Percentiles rank a stretch among this genome's conserved stretches.
Evolutionary conservation across 2,113 vertebrate genomes (phyloP).

Genomic region (Urocitellus parryii): DNA sequence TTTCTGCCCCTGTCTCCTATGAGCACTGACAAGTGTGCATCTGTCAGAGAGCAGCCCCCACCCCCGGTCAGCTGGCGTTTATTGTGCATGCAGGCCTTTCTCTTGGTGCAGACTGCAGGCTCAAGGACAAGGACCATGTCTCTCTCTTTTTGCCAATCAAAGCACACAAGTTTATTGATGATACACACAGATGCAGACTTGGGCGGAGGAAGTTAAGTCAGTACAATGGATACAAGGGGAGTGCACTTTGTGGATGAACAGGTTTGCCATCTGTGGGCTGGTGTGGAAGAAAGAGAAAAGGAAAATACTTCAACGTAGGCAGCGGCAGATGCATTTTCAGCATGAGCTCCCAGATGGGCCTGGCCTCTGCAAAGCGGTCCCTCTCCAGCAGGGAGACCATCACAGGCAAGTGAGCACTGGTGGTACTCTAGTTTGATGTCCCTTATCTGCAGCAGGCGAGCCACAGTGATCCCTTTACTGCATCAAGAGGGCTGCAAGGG

Average conservation of each 20-base stretch:
- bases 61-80: background rate
- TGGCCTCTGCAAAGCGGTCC: slow-evolving; percentile 1
- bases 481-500: slow-evolving; percentile 24
- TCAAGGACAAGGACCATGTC: slow-evolving; percentile 41
- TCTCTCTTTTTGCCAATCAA: slow-evolving; percentile 33
- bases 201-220: background rate
- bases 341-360: background rate
- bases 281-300: background rate
- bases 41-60: background rate
- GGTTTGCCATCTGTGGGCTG: background rate
- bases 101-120: background rate
- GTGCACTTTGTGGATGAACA: background rate
- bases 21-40: background rate
- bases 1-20: background rate
- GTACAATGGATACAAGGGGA: background rate
- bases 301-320: background rate
- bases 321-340: background rate
- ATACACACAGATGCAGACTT: slow-evolving; percentile 43
- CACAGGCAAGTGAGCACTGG: background rate
- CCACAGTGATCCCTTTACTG: background rate
- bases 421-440: background rate
- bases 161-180: slow-evolving; percentile 77
- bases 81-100: background rate
- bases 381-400: background rate
- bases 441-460: background rate